Evolutionary conservation across 1,140 invertebrate genomes (phyloP), one percentile per base, ranked within the genome.

Genomic region (Drosophila athabasca): DNA sequence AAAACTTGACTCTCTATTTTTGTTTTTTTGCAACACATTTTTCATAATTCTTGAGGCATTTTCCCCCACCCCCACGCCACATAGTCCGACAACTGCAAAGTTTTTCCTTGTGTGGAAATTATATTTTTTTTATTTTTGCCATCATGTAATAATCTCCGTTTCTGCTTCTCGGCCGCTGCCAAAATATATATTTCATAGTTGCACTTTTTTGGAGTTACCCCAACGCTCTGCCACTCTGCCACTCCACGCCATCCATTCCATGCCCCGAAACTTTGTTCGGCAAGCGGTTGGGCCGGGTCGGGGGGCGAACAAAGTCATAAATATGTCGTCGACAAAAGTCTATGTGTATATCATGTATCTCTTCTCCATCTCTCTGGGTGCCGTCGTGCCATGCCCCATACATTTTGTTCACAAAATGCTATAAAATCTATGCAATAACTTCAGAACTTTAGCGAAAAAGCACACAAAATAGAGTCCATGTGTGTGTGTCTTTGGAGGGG

Each of bases 21-120:
- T 19, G 17, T 57, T 57, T 58, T 76, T 62, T 62, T 69, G 66
- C 81, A 71, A 80, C 82, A 79, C 83, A 88, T 82, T 87, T 87
- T 87, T 87, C 82, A 87, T 88, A 87, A 87, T 87, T 87, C 84
- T 87, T 89, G 67, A 87, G 83, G 83, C 83, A 71, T 57, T 78
- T 82, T 82, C 68, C 61, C 66, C 35, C 51, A 62, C 57, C 68
- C 57, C 49, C 49, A 49, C 49, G n/a, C n/a, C n/a, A n/a, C n/a
- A n/a, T n/a, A n/a, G n/a, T n/a, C 65, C 68, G 64, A 70, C 67
- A 73, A 78, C 77, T 71, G 66, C 71, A 80, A 82, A 87, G 66
- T 88, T 82, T 78, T 85, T 74, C 54, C 75, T 60, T 77, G 62
- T 68, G 79, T 64, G 70, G 62, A 85, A 85, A 87, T 87, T 87